Evolutionary conservation across 2,113 vertebrate species (phyloP), one percentile per base, ranked within the genome.

Genomic region (Oenanthe melanoleuca): DNA sequence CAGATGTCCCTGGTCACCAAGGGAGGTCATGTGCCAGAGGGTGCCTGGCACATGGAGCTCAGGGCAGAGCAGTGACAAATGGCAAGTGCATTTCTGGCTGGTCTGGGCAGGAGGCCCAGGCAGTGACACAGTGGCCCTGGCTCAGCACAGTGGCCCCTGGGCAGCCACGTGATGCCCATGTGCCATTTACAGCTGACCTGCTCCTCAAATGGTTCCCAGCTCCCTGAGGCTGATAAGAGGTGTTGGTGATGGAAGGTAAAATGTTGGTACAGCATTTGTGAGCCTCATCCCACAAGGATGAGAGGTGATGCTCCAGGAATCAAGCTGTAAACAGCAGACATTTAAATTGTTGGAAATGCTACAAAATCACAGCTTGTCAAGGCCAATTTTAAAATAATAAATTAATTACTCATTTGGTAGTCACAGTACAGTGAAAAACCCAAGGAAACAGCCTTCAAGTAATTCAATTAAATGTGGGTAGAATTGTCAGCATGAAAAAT

Each of bases 101-200:
- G 5, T 37, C 19, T 71, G 92, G 89, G 87, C 95, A 74, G 52
- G 11, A 52, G n/a, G 73, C 89, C 92, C 80, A 55, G 69, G 0
- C 2, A 50, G 72, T 59, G 87, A 78, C 94, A 78, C 29, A 7
- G 13, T 86, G 94, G 82, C 74, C 8, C 0, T 1, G 31, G 79
- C 53, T 70, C 3, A 1, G 74, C 34, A 21, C 1, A 1, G 65
- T 24, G 74, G 75, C 60, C 31, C 47, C 83, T 49, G 2, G 0
- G 55, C 67, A 86, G 60, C 89, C 95, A 78, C 29, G 2, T 94
- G 92, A 87, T 40, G 65, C 26, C 78, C 92, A 49, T 0, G 5
- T 71, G 87, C 47, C 72, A 64, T 33, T n/a, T 3, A 2, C 80
- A 92, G 80, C 93, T 96, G 96, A 92, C n/a, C 80, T 15, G 34